Conservation (phyloP, 2,113 vertebrate genomes). For the Heloderma charlesbogerti region DNA sequence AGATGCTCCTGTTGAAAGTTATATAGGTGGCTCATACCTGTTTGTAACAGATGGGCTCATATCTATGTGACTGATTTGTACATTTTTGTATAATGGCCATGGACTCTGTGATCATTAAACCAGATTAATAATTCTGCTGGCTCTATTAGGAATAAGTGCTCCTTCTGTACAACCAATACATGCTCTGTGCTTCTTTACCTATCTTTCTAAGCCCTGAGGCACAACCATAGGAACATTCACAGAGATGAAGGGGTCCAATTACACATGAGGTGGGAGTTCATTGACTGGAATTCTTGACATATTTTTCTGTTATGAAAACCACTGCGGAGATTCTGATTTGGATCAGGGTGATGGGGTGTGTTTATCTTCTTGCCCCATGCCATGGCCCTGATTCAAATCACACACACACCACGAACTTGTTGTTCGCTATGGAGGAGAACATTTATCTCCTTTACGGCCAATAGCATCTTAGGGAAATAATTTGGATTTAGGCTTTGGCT, state of each 20-base stretch:
- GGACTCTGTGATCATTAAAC: neutral
- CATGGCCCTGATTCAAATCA: slow-evolving; percentile 2
- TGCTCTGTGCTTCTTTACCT: neutral
- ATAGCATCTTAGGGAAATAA: neutral
- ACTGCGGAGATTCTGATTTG: neutral
- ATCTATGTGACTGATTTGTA: neutral
- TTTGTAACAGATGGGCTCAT: neutral
- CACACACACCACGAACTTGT: neutral
- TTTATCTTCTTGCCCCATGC: neutral
- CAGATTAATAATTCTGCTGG: neutral
- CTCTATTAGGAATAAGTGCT: neutral
- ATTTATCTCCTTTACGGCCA: neutral
- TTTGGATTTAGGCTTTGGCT: neutral
- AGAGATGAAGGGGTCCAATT: neutral
- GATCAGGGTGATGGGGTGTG: neutral
- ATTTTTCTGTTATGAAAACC: neutral
- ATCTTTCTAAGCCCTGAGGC: neutral
- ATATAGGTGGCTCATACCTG: neutral
- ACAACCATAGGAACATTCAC: neutral
- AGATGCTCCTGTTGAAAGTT: neutral
- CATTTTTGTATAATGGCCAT: neutral
- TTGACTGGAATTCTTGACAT: neutral
- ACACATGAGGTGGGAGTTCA: neutral
- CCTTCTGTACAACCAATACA: neutral
- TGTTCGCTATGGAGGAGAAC: neutral